Conservation (phyloP, 2,888 invertebrate species). For the Lasioglossum figueresi region DNA sequence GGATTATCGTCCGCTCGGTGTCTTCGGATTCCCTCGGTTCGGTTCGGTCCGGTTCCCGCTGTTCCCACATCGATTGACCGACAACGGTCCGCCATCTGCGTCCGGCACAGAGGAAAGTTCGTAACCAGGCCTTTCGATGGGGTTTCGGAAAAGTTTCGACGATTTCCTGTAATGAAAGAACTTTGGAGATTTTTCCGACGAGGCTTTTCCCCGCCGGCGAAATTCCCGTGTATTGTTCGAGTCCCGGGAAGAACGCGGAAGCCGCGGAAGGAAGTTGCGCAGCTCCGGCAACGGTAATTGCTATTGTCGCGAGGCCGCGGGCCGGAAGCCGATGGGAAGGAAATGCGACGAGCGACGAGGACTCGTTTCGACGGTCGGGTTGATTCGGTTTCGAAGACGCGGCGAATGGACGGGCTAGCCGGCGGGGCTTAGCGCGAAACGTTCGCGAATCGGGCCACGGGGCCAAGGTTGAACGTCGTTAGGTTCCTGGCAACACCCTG, state of each 20-base stretch:
- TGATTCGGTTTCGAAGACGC: slow-evolving; percentile 2
- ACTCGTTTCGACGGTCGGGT: background rate
- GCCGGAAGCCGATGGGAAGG: background rate
- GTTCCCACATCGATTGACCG: slow-evolving; percentile 25
- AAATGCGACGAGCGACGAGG: background rate
- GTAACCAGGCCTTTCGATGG: background rate
- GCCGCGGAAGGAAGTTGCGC: background rate
- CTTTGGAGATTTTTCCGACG: slow-evolving; percentile 26
- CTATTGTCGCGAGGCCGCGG: background rate
- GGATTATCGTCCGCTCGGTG: background rate
- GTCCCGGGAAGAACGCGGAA: background rate
- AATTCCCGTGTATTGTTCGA: background rate
- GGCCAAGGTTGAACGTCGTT: slow-evolving; percentile 75
- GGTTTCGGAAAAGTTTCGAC: background rate
- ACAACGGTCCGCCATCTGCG: background rate
- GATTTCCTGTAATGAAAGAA: slow-evolving; percentile 34
- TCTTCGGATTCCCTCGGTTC: background rate
- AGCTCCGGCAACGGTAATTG: background rate
- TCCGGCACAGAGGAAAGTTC: background rate
- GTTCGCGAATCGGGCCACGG: slow-evolving; percentile 75
- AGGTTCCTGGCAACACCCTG: slow-evolving; percentile 56
- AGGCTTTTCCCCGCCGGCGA: background rate
- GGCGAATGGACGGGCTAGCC: background rate
- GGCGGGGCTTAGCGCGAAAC: slow-evolving; percentile 30
- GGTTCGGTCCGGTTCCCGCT: background rate